Evolutionary conservation across 2,888 invertebrate genomes (phyloP), one percentile per base, ranked within the genome.

Genomic region (Ochlodes sylvanus): DNA sequence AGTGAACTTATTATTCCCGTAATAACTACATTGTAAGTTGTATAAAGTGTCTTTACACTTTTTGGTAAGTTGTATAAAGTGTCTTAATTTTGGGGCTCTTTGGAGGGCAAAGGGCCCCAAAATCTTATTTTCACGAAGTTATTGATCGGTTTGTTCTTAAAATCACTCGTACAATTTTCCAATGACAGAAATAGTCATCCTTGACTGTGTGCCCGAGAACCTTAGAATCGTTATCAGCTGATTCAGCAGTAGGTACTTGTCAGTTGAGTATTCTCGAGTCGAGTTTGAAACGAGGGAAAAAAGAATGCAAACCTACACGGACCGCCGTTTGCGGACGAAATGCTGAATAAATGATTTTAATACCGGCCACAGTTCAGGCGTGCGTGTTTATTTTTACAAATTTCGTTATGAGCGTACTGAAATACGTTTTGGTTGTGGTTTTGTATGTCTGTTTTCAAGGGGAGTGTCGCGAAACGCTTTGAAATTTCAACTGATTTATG

Each of bases 321-420:
- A 12, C 47, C 65, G 42, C 42, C 32, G 60, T 66, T 66, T 60
- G 60, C 60, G 66, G 44, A 41, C 66, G 66, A 54, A 66, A 42
- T 60, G 60, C 60, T 66, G 66, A 66, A 66, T 66, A 66, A 66
- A 66, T 66, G 66, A 66, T 66, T 66, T 66, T 66, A 60, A 66
- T 66, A 66, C 60, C 60, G 27, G 60, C 42, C 60, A 44, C 52
- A 42, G 54, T 66, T 66, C 19, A 52, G 15, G 56, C 54, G 50
- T 60, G 66, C 44, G 54, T 60, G 60, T 60, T 66, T 66, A 60
- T 66, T 66, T 66, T 66, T 60, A 44, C 66, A 60, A 60, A 66
- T 32, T 66, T 66, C 54, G 60, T 60, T 66, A 54, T 44, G 58
- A 60, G 60, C 7, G 34, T 34, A 12, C 57, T 57, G 64, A 10